These are phyloP conservation scores for Ophion slaviceki DNA, from an alignment of 2,888 invertebrate genomes.

Conservation along the genomic window DNA sequence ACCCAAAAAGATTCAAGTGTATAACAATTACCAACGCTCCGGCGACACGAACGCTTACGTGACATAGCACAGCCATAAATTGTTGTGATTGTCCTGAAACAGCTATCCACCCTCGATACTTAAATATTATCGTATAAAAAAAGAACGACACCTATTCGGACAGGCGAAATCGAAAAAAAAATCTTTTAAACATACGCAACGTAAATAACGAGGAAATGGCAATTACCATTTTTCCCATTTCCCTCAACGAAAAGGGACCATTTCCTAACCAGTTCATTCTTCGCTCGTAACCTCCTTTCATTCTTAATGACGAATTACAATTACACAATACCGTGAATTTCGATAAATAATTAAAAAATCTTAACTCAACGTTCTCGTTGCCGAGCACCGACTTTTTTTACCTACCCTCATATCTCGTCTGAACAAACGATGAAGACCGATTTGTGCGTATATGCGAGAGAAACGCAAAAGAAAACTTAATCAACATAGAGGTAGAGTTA, in stretches of 20 bases:
- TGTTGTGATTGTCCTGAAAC: slow-evolving; percentile 51
- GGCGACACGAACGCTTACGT: slow-evolving; percentile 54
- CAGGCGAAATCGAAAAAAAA: slow-evolving; percentile 12
- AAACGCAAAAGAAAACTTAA: slow-evolving; percentile 39
- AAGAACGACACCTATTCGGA: slow-evolving; percentile 3
- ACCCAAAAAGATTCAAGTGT: background rate
- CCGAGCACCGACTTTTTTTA: background rate
- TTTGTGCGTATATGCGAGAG: background rate
- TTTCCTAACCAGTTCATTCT: background rate
- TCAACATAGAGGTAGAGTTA: slow-evolving; percentile 67
- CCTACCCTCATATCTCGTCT: background rate
- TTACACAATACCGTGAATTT: background rate
- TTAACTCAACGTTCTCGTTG: background rate
- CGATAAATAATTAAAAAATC: slow-evolving; percentile 30
- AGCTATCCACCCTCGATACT: slow-evolving; percentile 20
- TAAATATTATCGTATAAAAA: slow-evolving; percentile 25
- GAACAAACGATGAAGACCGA: no score
- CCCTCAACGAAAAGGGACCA: background rate
- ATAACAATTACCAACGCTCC: slow-evolving; percentile 37
- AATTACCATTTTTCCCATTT: slow-evolving; percentile 5
- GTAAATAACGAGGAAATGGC: slow-evolving; percentile 14
- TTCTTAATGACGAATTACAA: slow-evolving; percentile 14
- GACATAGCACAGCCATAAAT: slow-evolving; percentile 59
- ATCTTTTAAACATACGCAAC: background rate
- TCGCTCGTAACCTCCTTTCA: background rate